These are phyloP conservation scores for Hippocampus zosterae DNA, from an alignment of 2,113 vertebrate genomes.

Conservation along the genomic window DNA sequence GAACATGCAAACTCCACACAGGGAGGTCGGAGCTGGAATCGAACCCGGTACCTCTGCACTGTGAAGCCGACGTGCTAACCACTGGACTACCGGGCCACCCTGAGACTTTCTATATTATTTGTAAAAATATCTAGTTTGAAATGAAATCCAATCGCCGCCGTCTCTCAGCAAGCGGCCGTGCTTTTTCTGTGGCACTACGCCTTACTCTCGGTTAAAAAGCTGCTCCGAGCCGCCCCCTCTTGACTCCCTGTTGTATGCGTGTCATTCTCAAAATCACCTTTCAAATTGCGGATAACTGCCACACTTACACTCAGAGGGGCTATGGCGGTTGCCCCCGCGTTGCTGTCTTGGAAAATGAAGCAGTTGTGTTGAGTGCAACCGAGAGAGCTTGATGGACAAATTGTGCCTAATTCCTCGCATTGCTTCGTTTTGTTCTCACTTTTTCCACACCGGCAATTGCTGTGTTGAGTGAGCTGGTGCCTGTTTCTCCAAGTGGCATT, in stretches of 20 bases:
- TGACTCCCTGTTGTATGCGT: constrained; percentile 9
- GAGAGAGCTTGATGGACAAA: constrained; percentile 6
- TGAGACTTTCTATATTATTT: too few relatives aligned
- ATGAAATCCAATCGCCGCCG: neutral
- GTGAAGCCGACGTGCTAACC: too few relatives aligned
- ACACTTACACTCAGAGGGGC: neutral
- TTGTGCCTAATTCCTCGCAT: neutral
- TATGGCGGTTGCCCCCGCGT: constrained; percentile 4
- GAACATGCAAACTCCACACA: too few relatives aligned
- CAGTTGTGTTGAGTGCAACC: constrained; percentile 1
- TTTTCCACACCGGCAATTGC: neutral
- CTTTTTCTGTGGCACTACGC: neutral
- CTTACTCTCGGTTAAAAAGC: neutral
- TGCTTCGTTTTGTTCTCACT: neutral
- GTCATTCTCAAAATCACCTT: constrained; percentile 15
- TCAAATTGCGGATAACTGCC: constrained; percentile 15
- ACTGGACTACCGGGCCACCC: too few relatives aligned
- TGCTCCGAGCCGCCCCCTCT: neutral
- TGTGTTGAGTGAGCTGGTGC: neutral
- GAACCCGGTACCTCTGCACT: too few relatives aligned
- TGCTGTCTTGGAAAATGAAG: constrained; percentile 5
- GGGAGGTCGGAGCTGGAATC: too few relatives aligned
- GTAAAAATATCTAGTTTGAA: too few relatives aligned
- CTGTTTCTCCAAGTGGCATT: neutral
- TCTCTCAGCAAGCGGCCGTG: neutral